Evolutionary conservation across 1,140 invertebrate species (phyloP).

Genomic region (Octopus sinensis): DNA sequence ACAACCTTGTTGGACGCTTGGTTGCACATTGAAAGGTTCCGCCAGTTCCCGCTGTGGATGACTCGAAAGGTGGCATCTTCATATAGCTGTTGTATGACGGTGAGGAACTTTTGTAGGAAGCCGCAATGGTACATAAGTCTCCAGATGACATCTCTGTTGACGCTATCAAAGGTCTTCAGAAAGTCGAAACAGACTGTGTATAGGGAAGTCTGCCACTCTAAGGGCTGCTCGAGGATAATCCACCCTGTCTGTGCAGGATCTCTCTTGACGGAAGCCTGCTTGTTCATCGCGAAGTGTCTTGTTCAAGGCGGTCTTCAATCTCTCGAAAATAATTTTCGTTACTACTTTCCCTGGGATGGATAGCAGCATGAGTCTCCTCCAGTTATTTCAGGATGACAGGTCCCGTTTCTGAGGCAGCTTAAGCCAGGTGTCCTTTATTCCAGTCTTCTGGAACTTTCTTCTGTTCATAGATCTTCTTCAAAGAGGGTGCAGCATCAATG

Average conservation of each 20-base stretch:
- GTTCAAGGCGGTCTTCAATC: conserved; percentile 21
- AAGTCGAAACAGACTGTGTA: conserved; percentile 26
- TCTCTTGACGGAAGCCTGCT: conserved; percentile 23
- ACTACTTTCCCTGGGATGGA: conserved; percentile 31
- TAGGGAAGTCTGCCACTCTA: conserved; percentile 31
- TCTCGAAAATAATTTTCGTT: conserved; percentile 22
- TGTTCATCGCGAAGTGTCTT: conserved; percentile 23
- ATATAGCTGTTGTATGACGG: conserved; percentile 27
- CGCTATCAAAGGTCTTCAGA: conserved; percentile 41
- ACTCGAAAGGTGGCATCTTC: conserved; percentile 25
- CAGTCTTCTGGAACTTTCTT: conserved; percentile 21
- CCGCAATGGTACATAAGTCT: background rate
- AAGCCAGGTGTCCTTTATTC: conserved; percentile 20
- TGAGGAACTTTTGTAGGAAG: conserved; percentile 21
- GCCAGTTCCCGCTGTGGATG: conserved; percentile 25
- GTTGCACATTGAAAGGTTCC: conserved; percentile 28
- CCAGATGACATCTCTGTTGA: conserved; percentile 30
- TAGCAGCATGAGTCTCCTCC: conserved; percentile 34
- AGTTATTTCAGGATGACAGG: background rate
- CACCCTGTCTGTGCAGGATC: conserved; percentile 29
- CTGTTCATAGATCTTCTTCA: conserved; percentile 19
- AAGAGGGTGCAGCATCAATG: too few relatives aligned
- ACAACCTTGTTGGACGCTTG: conserved; percentile 27
- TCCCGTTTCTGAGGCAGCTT: conserved; percentile 30
- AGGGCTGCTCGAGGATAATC: conserved; percentile 36